Percentiles rank a stretch among this genome's conserved stretches.
Conservation (phyloP, 2,797 vertebrate genomes). For the Notolabrus celidotus region DNA sequence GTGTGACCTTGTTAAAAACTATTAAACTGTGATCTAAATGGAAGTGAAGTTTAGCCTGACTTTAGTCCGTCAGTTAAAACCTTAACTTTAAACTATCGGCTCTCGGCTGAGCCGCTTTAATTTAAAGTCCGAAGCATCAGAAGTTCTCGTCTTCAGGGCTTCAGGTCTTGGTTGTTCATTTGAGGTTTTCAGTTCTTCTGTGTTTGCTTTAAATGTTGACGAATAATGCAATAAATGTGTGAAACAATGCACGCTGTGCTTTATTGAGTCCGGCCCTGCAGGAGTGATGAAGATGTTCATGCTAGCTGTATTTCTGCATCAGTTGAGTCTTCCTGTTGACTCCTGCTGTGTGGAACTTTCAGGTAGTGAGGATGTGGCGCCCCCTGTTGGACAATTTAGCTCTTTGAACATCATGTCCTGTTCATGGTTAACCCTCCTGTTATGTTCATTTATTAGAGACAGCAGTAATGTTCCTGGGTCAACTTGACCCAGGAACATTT, state of each 20-base stretch:
- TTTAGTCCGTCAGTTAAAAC: background rate
- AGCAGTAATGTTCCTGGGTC: too few relatives aligned
- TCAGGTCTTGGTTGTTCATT: background rate
- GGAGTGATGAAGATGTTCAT: background rate
- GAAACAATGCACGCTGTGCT: background rate
- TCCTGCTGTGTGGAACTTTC: background rate
- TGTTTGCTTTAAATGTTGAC: conserved; percentile 25
- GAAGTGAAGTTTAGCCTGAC: background rate
- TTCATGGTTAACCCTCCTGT: too few relatives aligned
- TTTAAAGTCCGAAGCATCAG: background rate
- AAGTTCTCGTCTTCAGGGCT: background rate
- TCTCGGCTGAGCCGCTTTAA: background rate
- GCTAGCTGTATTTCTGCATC: too few relatives aligned
- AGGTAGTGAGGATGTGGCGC: too few relatives aligned
- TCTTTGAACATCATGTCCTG: too few relatives aligned
- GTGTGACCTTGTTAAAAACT: conserved; percentile 8
- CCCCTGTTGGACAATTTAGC: too few relatives aligned
- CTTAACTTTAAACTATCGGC: background rate
- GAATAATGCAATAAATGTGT: conserved; percentile 40
- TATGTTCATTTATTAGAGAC: too few relatives aligned
- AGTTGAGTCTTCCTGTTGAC: background rate
- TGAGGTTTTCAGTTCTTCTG: conserved; percentile 5
- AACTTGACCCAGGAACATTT: too few relatives aligned
- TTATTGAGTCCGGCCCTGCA: too few relatives aligned
- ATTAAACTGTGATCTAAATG: conserved; percentile 25